Evolutionary conservation across 2,113 vertebrate species (phyloP).

Genomic region (Aspidoscelis tigris): DNA sequence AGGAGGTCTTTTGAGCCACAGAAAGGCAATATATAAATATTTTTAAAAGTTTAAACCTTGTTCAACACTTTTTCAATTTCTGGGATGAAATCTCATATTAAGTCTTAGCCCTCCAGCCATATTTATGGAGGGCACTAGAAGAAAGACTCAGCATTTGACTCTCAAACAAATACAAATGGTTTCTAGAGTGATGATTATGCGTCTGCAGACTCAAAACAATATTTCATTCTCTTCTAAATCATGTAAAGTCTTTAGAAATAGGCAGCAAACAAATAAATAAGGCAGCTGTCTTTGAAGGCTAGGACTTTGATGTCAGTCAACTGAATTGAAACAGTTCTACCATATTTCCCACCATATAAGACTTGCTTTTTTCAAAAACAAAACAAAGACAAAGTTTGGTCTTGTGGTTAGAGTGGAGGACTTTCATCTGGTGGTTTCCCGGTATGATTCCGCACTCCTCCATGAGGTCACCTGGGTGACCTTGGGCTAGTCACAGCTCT

Average conservation of each 20-base stretch:
- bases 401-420: no score
- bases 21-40: neutral
- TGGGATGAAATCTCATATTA: neutral
- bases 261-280: no score
- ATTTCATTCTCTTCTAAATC: no score
- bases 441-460: no score
- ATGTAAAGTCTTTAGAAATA: no score
- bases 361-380: no score
- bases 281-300: neutral
- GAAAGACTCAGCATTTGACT: neutral
- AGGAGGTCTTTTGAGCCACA: slow-evolving; percentile 19
- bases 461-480: no score
- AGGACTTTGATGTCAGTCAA: neutral
- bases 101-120: neutral
- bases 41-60: neutral
- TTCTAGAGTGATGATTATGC: neutral
- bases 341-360: no score
- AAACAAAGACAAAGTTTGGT: no score
- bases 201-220: no score
- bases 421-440: no score
- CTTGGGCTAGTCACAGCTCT: no score
- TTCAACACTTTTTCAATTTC: slow-evolving; percentile 7
- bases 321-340: neutral
- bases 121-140: neutral
- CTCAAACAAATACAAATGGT: neutral